Percentiles rank a stretch among this genome's conserved stretches.
Conservation (phyloP, 2,113 vertebrate species). For the Bostrychus sinensis region DNA sequence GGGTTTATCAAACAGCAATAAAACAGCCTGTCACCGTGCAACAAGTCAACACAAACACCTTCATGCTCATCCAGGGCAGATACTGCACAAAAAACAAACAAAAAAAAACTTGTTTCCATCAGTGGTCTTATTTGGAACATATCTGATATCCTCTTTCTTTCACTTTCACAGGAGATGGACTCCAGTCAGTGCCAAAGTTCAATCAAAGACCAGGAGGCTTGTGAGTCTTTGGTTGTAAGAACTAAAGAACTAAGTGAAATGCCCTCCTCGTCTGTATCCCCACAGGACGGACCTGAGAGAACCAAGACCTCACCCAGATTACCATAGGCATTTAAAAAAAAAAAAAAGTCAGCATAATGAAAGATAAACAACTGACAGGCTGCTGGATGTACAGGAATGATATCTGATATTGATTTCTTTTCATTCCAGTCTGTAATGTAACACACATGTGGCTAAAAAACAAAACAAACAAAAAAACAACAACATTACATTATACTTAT, state of each 20-base stretch:
- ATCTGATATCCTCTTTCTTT: constrained; percentile 73
- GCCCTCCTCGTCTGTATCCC: too few species aligned
- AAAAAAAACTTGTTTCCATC: constrained; percentile 56
- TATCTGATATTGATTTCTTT: too few species aligned
- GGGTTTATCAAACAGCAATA: too few species aligned
- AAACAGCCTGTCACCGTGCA: too few species aligned
- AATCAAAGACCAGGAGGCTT: constrained; percentile 72
- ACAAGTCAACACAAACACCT: constrained; percentile 61
- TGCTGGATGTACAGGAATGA: too few species aligned
- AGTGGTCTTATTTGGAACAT: constrained; percentile 66
- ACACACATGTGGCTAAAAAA: too few species aligned
- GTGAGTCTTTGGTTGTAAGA: constrained; percentile 64
- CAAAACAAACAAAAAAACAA: too few species aligned
- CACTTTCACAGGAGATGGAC: constrained; percentile 67
- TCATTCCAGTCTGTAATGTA: too few species aligned
- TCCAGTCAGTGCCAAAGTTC: constrained; percentile 65
- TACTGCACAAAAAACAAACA: too few species aligned
- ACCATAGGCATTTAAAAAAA: constrained; percentile 65
- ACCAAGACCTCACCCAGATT: constrained; percentile 41
- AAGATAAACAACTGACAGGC: constrained; percentile 67
- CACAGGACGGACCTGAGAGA: too few species aligned
- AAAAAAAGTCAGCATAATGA: constrained; percentile 67
- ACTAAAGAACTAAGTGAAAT: too few species aligned
- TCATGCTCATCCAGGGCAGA: constrained; percentile 58
- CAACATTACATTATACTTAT: too few species aligned